Evolutionary conservation across 2,888 invertebrate species (phyloP), one percentile per base, ranked within the genome.

Genomic region (Hyposoter didymator): DNA sequence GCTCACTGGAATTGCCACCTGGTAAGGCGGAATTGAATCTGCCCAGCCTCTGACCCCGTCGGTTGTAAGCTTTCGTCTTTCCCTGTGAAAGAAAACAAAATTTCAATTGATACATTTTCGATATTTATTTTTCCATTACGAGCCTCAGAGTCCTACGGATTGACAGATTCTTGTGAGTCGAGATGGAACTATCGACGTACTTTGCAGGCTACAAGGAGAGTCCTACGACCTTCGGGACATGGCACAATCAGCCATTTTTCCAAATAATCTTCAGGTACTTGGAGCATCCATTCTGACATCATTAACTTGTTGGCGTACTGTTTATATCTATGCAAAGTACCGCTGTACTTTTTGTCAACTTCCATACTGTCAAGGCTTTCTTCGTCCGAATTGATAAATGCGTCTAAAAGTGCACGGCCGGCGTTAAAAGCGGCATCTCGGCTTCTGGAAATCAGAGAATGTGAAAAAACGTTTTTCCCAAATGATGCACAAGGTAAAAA

Each of bases 231-330:
- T 90, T 96, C 95, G 0, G 99, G 99, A 92, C 98, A 98, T 0
- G 97, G 96, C 70, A 97, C 95, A 75, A 97, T 94, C 32, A 95
- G 93, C 98, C 98, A 98, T 72, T 96, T 96, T 6, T 95, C 94
- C 84, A 95, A 92, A 75, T 98, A 95, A 92, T 98, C 96, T 39
- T 95, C 94, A 0, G 99, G 99, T 80, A 97, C 96, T 88, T 99
- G 98, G 0, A 97, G 94, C 92, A 99, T 94, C 99, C 99, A 99
- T 94, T 99, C 99, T 0, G 99, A 99, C 83, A 97, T 92, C 97
- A 99, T 99, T 8, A 99, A 94, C 88, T 96, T 95, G 92, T 95
- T 94, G 47, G 90, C 90, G 87, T 92, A 94, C 28, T 84, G 43
- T 73, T 89, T 90, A 45, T 87, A 74, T 73, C 87, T 86, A 69